A percentile compares a stretch with the other conserved stretches of the same genome.
phyloP scores from a whole-genome alignment of 1,140 invertebrate species.

The Heliothis virescens region DNA sequence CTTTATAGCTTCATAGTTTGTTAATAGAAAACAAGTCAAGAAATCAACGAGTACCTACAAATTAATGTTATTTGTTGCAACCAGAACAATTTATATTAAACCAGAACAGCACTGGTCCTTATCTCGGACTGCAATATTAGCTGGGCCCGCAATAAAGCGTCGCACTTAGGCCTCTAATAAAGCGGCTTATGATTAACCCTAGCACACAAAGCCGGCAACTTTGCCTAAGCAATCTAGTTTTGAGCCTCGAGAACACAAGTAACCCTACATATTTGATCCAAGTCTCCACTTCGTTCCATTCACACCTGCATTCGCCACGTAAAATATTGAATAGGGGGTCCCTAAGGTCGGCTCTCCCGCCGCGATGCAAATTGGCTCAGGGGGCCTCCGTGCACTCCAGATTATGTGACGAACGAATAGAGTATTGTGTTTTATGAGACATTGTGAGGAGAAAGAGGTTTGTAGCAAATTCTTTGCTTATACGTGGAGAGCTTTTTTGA shows the following conservation, averaged over 20 bases:
- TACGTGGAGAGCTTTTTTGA: neutral
- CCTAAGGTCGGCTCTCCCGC: conserved; percentile 40
- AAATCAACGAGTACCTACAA: too few species aligned
- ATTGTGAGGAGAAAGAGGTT: conserved; percentile 39
- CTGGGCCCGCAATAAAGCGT: too few species aligned
- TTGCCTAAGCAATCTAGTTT: conserved; percentile 3
- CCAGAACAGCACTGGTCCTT: too few species aligned
- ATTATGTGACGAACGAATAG: conserved; percentile 68
- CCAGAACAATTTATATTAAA: too few species aligned
- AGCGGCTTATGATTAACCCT: neutral
- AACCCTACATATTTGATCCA: conserved; percentile 37
- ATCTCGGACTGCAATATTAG: too few species aligned
- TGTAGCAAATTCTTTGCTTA: conserved; percentile 37
- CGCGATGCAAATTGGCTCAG: conserved; percentile 69
- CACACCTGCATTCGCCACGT: conserved; percentile 59
- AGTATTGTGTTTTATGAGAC: conserved; percentile 46
- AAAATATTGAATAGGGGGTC: conserved; percentile 68
- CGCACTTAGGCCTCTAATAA: neutral
- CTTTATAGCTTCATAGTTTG: too few species aligned
- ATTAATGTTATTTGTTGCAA: too few species aligned
- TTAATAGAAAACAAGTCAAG: too few species aligned
- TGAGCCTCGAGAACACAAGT: neutral
- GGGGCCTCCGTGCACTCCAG: conserved; percentile 59
- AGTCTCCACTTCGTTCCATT: conserved; percentile 24
- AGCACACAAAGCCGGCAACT: conserved; percentile 9